Conservation (phyloP, 2,888 invertebrate species). For the Acanthoscelides obtectus region DNA sequence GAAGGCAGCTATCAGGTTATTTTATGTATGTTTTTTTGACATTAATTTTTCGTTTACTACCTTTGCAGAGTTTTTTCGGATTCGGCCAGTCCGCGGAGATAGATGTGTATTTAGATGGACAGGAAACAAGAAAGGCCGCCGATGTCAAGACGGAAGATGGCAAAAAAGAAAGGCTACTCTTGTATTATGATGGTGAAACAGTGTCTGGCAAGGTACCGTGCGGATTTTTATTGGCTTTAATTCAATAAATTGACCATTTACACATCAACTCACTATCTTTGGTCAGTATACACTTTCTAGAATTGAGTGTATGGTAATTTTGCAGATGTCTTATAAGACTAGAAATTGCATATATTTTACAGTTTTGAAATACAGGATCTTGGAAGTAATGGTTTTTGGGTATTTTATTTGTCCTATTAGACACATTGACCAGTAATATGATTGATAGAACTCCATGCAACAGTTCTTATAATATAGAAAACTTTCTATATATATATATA, state of each 20-base stretch:
- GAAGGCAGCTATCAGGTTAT: constrained; percentile 22
- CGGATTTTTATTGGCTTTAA: neutral
- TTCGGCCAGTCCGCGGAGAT: constrained; percentile 99
- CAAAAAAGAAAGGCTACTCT: constrained; percentile 87
- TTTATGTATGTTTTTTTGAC: constrained; percentile 6
- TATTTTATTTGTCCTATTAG: too few relatives aligned
- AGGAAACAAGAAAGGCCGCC: constrained; percentile 86
- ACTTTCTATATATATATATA: too few relatives aligned
- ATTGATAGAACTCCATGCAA: too few relatives aligned
- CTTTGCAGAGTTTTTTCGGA: constrained; percentile 89
- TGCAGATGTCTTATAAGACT: too few relatives aligned
- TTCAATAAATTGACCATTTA: neutral
- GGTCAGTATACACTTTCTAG: too few relatives aligned
- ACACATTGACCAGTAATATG: too few relatives aligned
- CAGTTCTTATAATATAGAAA: too few relatives aligned
- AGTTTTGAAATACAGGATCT: too few relatives aligned
- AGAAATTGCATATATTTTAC: too few relatives aligned
- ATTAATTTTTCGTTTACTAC: neutral
- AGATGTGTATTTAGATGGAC: constrained; percentile 93
- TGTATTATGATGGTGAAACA: constrained; percentile 98
- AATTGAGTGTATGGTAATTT: too few relatives aligned
- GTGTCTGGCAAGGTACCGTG: constrained; percentile 77
- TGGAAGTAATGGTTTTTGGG: too few relatives aligned
- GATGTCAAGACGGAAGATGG: constrained; percentile 98
- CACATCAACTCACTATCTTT: too few relatives aligned